Conservation (phyloP, 2,797 vertebrate genomes). For the Bradypodion ventrale region DNA sequence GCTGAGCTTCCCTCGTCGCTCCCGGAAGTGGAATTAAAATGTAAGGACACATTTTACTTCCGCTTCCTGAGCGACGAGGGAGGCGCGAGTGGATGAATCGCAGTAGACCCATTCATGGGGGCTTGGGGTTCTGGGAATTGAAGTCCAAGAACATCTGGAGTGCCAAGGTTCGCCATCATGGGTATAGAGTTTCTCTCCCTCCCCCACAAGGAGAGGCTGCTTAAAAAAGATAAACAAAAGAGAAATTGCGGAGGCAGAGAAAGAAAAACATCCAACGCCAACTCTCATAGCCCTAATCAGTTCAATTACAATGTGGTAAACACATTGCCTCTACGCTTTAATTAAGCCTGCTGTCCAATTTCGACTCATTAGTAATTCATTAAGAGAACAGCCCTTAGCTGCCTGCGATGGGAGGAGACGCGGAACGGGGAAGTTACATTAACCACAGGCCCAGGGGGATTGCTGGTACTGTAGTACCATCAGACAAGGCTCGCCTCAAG, state of each 20-base stretch:
- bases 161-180: no score
- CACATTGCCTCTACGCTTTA: slow-evolving; percentile 84
- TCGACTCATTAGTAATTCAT: slow-evolving; percentile 87
- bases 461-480: no score
- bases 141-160: no score
- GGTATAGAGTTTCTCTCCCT: neutral
- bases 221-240: slow-evolving; percentile 46
- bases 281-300: slow-evolving; percentile 80
- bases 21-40: no score
- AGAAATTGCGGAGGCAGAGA: slow-evolving; percentile 37
- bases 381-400: slow-evolving; percentile 79
- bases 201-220: slow-evolving; percentile 26
- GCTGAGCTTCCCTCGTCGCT: no score
- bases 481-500: fast-evolving
- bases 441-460: neutral
- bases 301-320: slow-evolving; percentile 87
- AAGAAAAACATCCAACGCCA: slow-evolving; percentile 60
- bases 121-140: no score
- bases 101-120: no score
- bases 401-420: slow-evolving; percentile 57
- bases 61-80: no score
- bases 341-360: slow-evolving; percentile 86
- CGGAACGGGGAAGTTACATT: slow-evolving; percentile 47
- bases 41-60: no score
- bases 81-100: no score